phyloP scores from a whole-genome alignment of 2,113 vertebrate genomes.

The Edolisoma coerulescens region DNA sequence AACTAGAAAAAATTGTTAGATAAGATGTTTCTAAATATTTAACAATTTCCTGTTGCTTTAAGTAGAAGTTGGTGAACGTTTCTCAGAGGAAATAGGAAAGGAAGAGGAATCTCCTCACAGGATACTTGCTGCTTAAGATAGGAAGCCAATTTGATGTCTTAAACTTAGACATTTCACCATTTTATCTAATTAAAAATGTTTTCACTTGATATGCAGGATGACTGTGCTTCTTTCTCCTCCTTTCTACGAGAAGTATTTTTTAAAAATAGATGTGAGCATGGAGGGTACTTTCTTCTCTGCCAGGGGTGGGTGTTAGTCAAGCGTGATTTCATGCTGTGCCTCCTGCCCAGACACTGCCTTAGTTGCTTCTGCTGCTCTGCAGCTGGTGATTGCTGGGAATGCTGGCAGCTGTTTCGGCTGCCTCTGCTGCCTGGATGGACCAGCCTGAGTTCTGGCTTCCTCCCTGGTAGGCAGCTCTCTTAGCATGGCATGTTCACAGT shows the following conservation, averaged over 20 bases:
- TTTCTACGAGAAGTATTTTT: neutral
- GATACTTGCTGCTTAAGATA: neutral
- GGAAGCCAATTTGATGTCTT: neutral
- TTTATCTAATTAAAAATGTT: neutral
- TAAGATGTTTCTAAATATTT: neutral
- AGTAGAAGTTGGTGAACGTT: neutral
- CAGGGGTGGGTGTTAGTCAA: neutral
- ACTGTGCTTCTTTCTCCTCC: neutral
- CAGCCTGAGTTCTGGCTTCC: neutral
- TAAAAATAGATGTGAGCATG: neutral
- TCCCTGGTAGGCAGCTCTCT: neutral
- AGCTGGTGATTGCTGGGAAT: neutral
- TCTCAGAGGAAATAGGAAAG: neutral
- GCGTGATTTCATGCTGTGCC: neutral
- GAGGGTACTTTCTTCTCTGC: neutral
- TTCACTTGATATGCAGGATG: neutral
- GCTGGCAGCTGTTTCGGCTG: neutral
- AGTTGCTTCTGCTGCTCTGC: neutral
- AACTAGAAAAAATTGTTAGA: neutral
- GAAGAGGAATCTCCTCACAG: neutral
- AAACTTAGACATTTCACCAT: neutral
- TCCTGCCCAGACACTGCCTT: neutral
- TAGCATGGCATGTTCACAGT: fast-evolving
- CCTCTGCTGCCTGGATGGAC: neutral
- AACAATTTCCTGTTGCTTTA: slow-evolving; percentile 5